Percentiles rank a stretch among this genome's conserved stretches.
Conservation (phyloP, 2,113 vertebrate species). For the Hyperopisus bebe region DNA sequence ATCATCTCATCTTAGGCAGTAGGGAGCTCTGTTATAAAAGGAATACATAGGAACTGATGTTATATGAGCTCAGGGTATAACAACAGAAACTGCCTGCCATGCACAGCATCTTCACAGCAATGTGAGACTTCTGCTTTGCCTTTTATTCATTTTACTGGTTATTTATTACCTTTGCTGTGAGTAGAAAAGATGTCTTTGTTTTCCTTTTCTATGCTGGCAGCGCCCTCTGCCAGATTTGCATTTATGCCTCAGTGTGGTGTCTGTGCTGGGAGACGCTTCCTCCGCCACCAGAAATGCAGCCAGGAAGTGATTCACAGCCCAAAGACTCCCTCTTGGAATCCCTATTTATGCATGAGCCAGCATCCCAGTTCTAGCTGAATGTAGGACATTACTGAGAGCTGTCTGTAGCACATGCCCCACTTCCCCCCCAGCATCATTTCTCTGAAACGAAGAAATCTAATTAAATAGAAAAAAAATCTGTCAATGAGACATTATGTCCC, state of each 20-base stretch:
- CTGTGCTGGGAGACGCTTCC: constrained; percentile 3
- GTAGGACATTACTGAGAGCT: constrained; percentile 16
- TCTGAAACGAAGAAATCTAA: constrained; percentile 14
- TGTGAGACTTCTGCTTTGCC: neutral
- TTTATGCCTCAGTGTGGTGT: constrained; percentile 12
- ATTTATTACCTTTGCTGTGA: neutral
- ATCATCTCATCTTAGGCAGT: neutral
- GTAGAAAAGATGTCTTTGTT: neutral
- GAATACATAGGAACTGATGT: neutral
- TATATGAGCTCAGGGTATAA: neutral
- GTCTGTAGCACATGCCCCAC: constrained; percentile 9
- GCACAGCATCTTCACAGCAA: neutral
- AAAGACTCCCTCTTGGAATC: constrained; percentile 15
- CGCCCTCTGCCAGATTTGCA: constrained; percentile 18
- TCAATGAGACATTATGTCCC: constrained; percentile 14
- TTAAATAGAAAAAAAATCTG: constrained; percentile 13
- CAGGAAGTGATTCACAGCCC: constrained; percentile 21
- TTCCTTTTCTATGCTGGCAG: constrained; percentile 9
- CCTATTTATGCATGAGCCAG: constrained; percentile 16
- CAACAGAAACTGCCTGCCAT: neutral
- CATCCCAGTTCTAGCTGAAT: constrained; percentile 9
- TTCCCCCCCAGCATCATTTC: neutral
- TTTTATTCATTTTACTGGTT: neutral
- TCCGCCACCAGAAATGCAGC: constrained; percentile 11
- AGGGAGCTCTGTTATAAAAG: neutral